Conservation (phyloP, 2,113 vertebrate genomes). For the Scalopus aquaticus region DNA sequence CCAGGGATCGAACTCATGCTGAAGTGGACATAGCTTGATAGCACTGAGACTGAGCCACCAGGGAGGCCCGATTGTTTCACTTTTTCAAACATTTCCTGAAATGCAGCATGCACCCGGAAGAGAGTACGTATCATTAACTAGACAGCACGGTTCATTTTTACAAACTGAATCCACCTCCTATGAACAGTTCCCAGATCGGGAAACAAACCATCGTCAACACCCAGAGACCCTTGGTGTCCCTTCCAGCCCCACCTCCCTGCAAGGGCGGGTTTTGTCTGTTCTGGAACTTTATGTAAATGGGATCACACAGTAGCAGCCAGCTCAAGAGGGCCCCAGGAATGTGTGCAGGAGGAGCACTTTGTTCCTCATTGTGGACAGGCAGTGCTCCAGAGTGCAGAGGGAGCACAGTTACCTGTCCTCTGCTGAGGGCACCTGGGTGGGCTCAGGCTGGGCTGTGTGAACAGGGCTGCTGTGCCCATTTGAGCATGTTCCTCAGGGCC, state of each 20-base stretch:
- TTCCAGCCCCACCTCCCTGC: neutral
- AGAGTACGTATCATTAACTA: neutral
- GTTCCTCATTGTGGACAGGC: neutral
- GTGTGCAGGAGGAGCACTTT: no score
- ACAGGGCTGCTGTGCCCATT: fast-evolving
- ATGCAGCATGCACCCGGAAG: neutral
- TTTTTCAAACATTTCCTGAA: neutral
- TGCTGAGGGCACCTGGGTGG: fast-evolving
- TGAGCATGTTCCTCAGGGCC: neutral
- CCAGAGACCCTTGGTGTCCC: neutral
- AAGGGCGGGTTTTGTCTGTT: neutral
- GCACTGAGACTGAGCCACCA: no score
- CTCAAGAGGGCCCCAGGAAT: no score
- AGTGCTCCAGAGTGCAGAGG: fast-evolving
- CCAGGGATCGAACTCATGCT: no score
- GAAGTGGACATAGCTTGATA: no score
- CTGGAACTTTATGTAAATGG: neutral
- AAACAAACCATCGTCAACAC: neutral
- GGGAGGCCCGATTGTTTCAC: no score
- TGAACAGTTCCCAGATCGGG: neutral
- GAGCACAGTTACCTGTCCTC: fast-evolving
- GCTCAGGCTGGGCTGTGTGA: neutral
- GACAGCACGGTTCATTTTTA: neutral
- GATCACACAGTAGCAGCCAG: neutral
- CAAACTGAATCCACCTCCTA: neutral